phyloP scores from a whole-genome alignment of 1,140 invertebrate genomes.

The Adelges cooleyi region DNA sequence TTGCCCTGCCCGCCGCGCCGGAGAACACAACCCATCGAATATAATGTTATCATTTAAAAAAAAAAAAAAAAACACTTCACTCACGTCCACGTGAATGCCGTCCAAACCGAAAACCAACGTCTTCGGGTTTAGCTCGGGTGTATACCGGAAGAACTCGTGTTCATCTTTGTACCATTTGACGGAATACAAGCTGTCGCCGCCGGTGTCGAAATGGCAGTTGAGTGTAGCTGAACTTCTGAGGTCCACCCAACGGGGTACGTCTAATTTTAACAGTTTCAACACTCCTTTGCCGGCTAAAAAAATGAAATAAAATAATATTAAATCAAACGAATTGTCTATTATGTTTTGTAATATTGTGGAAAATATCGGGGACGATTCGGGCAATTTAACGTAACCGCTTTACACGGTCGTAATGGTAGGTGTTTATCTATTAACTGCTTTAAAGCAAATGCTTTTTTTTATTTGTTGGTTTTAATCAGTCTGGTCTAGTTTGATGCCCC shows the following conservation, averaged over 20 bases:
- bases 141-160: slow-evolving; percentile 49
- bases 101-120: slow-evolving; percentile 48
- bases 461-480: no score
- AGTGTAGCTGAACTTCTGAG: slow-evolving; percentile 30
- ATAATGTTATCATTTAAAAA: no score
- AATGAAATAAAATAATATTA: no score
- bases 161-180: slow-evolving; percentile 57
- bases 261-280: slow-evolving; percentile 32
- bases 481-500: no score
- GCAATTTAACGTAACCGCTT: no score
- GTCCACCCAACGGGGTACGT: slow-evolving; percentile 33
- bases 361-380: no score
- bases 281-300: slow-evolving; percentile 17
- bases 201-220: slow-evolving; percentile 32
- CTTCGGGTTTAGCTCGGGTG: slow-evolving; percentile 49
- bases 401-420: no score
- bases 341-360: no score
- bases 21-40: no score
- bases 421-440: no score
- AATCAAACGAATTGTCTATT: no score
- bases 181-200: slow-evolving; percentile 40
- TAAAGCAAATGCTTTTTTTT: no score
- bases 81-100: slow-evolving; percentile 44
- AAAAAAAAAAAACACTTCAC: not conserved
- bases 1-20: not conserved